phyloP scores from a whole-genome alignment of 2,888 invertebrate genomes.

The Danaus chrysippus region DNA sequence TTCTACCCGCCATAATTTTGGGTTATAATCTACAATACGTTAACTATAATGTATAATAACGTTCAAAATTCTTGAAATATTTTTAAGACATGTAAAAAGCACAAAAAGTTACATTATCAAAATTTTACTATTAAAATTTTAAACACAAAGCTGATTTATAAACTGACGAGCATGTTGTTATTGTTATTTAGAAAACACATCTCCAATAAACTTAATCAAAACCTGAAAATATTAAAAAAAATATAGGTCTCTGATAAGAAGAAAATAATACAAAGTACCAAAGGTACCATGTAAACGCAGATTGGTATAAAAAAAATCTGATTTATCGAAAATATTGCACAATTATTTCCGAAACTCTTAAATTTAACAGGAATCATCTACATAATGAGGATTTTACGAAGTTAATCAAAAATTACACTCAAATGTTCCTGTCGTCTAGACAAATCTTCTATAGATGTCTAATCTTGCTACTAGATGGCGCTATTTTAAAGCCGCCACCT shows the following conservation, averaged over 20 bases:
- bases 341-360: constrained; percentile 10
- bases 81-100: not conserved
- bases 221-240: constrained; percentile 23
- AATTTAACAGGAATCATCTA: constrained; percentile 3
- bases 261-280: constrained; percentile 17
- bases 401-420: constrained; percentile 2
- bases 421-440: not conserved
- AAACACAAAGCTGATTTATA: not conserved
- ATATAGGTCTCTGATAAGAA: constrained; percentile 12
- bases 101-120: constrained; percentile 1
- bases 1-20: not conserved
- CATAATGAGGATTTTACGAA: constrained; percentile 13
- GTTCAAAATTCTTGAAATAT: not conserved
- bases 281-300: constrained; percentile 15
- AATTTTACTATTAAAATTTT: not conserved
- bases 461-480: constrained; percentile 20
- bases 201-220: constrained; percentile 40
- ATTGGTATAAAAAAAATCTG: constrained; percentile 15
- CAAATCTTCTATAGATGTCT: not conserved
- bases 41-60: not conserved
- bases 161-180: not conserved
- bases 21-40: not conserved
- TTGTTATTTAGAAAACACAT: constrained; percentile 30
- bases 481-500: constrained; percentile 11
- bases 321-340: constrained; percentile 29